A percentile compares a stretch with the other conserved stretches of the same genome.
phyloP scores from a whole-genome alignment of 2,113 vertebrate genomes.

The Cettia cetti region DNA sequence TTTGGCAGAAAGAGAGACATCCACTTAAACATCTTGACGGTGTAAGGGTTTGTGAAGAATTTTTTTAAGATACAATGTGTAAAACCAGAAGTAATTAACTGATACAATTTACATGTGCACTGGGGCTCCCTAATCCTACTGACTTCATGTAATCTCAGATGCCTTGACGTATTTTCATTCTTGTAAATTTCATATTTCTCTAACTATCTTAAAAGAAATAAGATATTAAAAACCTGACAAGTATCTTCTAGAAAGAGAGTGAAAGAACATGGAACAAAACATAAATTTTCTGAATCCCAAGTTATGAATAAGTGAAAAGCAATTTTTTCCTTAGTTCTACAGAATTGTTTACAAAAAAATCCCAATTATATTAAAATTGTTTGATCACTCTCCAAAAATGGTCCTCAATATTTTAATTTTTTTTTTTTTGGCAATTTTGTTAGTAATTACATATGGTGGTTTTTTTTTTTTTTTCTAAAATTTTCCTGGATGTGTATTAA shows the following conservation, averaged over 20 bases:
- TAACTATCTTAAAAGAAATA: not conserved
- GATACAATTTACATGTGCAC: not conserved
- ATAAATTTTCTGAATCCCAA: not conserved
- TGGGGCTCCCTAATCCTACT: not conserved
- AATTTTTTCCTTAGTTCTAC: not conserved
- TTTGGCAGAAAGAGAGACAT: not conserved
- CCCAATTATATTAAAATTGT: not conserved
- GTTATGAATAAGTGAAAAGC: not conserved
- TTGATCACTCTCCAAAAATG: not conserved
- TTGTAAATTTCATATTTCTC: not conserved
- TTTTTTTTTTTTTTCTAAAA: not conserved
- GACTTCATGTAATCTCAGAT: not conserved
- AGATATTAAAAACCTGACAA: not conserved
- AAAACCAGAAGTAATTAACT: not conserved
- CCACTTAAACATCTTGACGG: not conserved
- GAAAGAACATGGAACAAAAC: not conserved
- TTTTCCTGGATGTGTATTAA: not conserved
- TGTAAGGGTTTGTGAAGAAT: not conserved
- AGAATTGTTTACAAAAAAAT: not conserved
- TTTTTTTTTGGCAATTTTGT: not conserved
- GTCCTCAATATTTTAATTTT: not conserved
- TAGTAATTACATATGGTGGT: not conserved
- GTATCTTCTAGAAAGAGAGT: not conserved
- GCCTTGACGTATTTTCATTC: not conserved
- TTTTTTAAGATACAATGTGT: not conserved